Percentiles rank a stretch among this genome's conserved stretches.
Conservation (phyloP, 2,797 vertebrate species). For the Octomys mimax region DNA sequence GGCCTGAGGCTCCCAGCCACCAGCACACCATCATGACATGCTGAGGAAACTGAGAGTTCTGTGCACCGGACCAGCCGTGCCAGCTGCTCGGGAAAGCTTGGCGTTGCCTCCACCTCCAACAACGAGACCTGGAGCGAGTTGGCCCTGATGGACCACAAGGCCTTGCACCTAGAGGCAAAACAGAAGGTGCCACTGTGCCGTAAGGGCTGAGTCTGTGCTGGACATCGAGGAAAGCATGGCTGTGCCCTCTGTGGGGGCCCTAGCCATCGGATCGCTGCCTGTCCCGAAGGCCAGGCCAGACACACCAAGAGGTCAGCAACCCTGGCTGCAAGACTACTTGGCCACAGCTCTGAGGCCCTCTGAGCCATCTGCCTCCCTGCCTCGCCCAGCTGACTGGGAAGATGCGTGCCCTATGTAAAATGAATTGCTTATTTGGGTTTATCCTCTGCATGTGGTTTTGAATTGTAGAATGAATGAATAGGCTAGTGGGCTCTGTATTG, state of each 20-base stretch:
- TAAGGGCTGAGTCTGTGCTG: conserved; percentile 98
- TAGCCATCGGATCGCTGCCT: background rate
- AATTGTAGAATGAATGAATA: background rate
- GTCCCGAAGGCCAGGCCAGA: background rate
- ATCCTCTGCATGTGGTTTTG: background rate
- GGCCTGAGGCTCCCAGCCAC: background rate
- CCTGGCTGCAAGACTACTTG: background rate
- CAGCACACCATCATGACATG: conserved; percentile 90
- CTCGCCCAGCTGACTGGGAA: background rate
- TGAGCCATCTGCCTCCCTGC: conserved; percentile 50
- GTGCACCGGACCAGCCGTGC: conserved; percentile 98
- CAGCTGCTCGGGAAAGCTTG: conserved; percentile 96
- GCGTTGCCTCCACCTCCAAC: conserved; percentile 98
- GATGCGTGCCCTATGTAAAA: background rate
- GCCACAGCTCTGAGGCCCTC: background rate
- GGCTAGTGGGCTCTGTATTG: background rate
- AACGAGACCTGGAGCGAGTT: conserved; percentile 87
- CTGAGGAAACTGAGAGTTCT: conserved; percentile 99
- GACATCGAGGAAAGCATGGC: conserved; percentile 94
- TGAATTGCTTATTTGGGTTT: background rate
- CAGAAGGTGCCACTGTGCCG: conserved; percentile 98
- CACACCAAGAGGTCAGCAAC: background rate
- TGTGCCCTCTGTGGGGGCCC: background rate
- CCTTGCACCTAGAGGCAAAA: conserved; percentile 96
- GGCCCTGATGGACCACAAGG: conserved; percentile 98